Evolutionary conservation across 2,797 vertebrate species (phyloP).

Genomic region (Chloroceryle inda): DNA sequence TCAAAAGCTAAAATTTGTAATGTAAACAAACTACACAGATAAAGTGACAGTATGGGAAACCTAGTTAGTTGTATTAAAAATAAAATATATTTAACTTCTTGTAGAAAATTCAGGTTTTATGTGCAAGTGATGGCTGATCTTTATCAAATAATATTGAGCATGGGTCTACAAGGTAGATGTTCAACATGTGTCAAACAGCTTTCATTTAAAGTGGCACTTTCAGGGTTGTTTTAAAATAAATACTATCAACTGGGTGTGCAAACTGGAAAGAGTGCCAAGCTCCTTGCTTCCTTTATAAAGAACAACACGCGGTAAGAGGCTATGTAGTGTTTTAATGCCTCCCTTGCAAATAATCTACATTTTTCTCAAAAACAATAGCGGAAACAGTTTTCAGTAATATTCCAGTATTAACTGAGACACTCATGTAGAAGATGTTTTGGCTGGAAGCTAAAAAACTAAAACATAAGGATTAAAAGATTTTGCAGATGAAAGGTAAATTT

Average conservation of each 20-base stretch:
- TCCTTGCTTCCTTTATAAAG: slow-evolving; percentile 13
- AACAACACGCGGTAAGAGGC: not conserved
- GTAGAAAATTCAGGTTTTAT: not conserved
- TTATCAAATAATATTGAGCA: not conserved
- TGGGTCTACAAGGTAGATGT: not conserved
- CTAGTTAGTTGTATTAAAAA: not conserved
- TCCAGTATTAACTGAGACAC: not conserved
- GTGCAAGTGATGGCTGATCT: not conserved
- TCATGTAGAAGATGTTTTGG: slow-evolving; percentile 3
- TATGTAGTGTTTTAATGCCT: not conserved
- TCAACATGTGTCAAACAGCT: not conserved
- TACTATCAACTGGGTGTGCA: not conserved
- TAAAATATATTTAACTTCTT: not conserved
- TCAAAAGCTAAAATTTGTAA: not conserved
- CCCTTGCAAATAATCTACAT: not conserved
- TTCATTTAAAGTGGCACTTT: not conserved
- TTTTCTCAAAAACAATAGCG: not conserved
- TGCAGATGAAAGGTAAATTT: slow-evolving; percentile 46
- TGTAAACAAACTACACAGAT: not conserved
- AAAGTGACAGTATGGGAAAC: not conserved
- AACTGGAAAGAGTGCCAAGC: not conserved
- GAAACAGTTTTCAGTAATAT: not conserved
- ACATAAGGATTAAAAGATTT: not conserved
- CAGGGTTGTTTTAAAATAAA: not conserved
- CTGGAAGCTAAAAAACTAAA: not conserved